These are phyloP conservation scores for Morpho achilles DNA, from an alignment of 2,888 invertebrate genomes.

Conservation along the genomic window DNA sequence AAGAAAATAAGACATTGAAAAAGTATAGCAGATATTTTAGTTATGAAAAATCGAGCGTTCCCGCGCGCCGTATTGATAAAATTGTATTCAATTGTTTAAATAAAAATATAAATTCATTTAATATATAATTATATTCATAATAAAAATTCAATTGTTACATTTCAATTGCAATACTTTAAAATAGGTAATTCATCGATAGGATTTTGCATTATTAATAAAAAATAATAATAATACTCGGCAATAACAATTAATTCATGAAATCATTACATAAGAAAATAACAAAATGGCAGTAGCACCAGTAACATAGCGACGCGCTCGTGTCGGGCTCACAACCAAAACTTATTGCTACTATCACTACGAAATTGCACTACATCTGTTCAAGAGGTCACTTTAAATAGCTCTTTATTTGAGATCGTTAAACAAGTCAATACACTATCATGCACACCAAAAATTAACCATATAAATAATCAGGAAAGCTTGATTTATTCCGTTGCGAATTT, in stretches of 20 bases:
- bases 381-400: no score
- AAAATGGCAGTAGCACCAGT: constrained; percentile 61
- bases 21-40: constrained; percentile 49
- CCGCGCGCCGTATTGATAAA: constrained; percentile 10
- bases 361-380: constrained; percentile 59
- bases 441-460: no score
- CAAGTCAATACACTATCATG: no score
- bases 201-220: constrained; percentile 59
- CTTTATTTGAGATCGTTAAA: no score
- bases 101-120: neutral
- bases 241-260: constrained; percentile 63
- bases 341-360: constrained; percentile 76
- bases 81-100: neutral
- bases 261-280: constrained; percentile 51
- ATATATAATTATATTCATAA: constrained; percentile 12
- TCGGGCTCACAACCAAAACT: constrained; percentile 76
- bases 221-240: constrained; percentile 64
- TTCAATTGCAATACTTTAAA: constrained; percentile 75
- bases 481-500: no score
- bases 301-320: constrained; percentile 51
- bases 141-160: constrained; percentile 58
- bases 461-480: no score
- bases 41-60: constrained; percentile 11
- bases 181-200: constrained; percentile 59
- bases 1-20: constrained; percentile 27